phyloP scores from a whole-genome alignment of 2,888 invertebrate genomes.

The Tiliacea aurago region DNA sequence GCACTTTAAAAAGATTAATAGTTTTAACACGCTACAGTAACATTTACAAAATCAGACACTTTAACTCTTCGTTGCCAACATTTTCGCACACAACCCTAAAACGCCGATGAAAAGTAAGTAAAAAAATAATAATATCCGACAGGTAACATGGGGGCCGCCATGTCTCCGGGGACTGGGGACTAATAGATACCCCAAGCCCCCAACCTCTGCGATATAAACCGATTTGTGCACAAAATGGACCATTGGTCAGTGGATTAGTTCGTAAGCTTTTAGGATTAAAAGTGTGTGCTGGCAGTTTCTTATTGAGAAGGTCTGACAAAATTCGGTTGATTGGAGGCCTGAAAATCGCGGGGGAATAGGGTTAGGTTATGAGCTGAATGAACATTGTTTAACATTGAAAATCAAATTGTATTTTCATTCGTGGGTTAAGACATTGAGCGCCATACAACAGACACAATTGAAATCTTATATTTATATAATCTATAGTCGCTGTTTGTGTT shows the following conservation, averaged over 20 bases:
- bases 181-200: constrained; percentile 57
- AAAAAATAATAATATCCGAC: constrained; percentile 63
- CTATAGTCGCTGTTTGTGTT: no score
- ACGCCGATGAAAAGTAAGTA: constrained; percentile 57
- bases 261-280: constrained; percentile 62
- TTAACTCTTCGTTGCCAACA: constrained; percentile 1
- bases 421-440: not conserved
- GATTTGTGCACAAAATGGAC: constrained; percentile 66
- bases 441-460: not conserved
- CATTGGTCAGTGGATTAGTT: constrained; percentile 65
- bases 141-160: constrained; percentile 55
- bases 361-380: constrained; percentile 3
- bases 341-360: constrained; percentile 1
- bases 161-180: constrained; percentile 54
- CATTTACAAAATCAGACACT: constrained; percentile 14
- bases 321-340: constrained; percentile 20
- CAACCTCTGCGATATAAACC: constrained; percentile 52
- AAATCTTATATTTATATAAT: not conserved
- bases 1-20: not conserved
- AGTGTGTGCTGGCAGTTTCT: constrained; percentile 34
- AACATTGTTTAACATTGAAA: not conserved
- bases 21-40: not conserved
- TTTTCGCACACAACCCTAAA: constrained; percentile 47
- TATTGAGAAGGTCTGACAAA: constrained; percentile 25
- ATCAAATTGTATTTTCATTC: constrained; percentile 5